These are phyloP conservation scores for Carassius carassius DNA, from an alignment of 2,113 vertebrate species.

Conservation along the genomic window DNA sequence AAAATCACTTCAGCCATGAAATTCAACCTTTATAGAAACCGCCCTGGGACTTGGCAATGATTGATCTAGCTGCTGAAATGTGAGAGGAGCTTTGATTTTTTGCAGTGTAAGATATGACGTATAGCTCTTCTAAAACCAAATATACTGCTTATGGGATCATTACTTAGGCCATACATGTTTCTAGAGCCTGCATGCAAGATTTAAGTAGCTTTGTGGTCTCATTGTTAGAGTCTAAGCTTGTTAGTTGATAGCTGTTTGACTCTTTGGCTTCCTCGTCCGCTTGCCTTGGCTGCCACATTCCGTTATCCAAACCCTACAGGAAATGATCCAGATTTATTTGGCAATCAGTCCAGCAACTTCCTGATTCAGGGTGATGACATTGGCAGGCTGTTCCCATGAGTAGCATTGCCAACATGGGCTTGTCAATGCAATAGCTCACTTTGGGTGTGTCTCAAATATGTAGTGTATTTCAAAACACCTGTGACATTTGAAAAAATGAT, in stretches of 20 bases:
- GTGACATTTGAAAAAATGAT: not conserved
- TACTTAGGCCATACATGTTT: not conserved
- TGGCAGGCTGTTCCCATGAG: not conserved
- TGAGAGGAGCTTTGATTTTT: conserved; percentile 13
- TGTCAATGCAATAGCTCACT: not conserved
- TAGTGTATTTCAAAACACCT: conserved; percentile 4
- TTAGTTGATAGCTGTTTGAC: conserved; percentile 10
- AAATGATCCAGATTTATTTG: conserved; percentile 42
- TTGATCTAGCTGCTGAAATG: not conserved
- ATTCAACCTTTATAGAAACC: conserved; percentile 14
- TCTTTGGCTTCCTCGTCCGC: not conserved
- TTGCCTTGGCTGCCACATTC: conserved; percentile 6
- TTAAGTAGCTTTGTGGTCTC: conserved; percentile 1
- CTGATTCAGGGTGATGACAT: not conserved
- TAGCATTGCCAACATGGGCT: not conserved
- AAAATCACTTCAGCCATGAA: not conserved
- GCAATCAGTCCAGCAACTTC: conserved; percentile 6
- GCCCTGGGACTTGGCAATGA: not conserved
- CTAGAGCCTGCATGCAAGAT: not conserved
- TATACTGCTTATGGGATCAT: not conserved
- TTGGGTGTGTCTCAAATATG: not conserved
- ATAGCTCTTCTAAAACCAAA: not conserved
- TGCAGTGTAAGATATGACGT: not conserved
- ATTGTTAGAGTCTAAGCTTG: conserved; percentile 33
- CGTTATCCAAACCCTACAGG: conserved; percentile 20